Percentiles rank a stretch among this genome's conserved stretches.
These are phyloP conservation scores for Chymomyza costata DNA, from an alignment of 1,140 invertebrate species.

Conservation along the genomic window DNA sequence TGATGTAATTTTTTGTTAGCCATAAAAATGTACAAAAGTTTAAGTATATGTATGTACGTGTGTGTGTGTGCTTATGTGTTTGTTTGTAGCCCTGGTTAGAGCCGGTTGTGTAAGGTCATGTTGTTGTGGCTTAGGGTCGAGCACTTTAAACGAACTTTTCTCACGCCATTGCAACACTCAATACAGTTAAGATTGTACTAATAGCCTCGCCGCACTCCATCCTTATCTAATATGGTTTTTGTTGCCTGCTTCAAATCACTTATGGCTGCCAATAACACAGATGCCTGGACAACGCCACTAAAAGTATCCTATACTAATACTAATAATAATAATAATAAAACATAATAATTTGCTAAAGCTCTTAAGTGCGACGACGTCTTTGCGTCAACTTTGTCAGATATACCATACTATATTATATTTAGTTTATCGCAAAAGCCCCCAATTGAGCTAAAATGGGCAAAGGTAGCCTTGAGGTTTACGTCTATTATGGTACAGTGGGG, in stretches of 20 bases:
- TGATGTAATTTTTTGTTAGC: slow-evolving; percentile 65
- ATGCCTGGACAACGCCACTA: slow-evolving; percentile 8
- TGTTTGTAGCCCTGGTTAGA: slow-evolving; percentile 4
- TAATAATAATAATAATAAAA: slow-evolving; percentile 51
- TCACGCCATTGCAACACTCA: slow-evolving; percentile 22
- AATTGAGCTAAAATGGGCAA: slow-evolving; percentile 5
- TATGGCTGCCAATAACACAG: slow-evolving; percentile 57
- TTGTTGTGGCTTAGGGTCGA: slow-evolving; percentile 51
- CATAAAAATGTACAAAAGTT: slow-evolving; percentile 47
- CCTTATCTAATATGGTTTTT: too few species aligned
- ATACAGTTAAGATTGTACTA: slow-evolving; percentile 47
- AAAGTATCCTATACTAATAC: too few species aligned
- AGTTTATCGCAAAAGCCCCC: slow-evolving; percentile 31
- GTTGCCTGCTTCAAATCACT: slow-evolving; percentile 41
- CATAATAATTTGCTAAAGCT: slow-evolving; percentile 72
- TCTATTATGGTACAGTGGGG: slow-evolving; percentile 36
- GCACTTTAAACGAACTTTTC: background rate
- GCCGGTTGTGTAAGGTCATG: slow-evolving; percentile 48
- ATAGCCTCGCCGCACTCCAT: slow-evolving; percentile 4
- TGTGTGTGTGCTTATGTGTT: slow-evolving; percentile 26
- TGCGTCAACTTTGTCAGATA: slow-evolving; percentile 64
- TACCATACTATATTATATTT: too few species aligned
- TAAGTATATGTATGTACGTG: too few species aligned
- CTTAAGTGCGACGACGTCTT: too few species aligned
- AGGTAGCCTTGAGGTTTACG: slow-evolving; percentile 2